phyloP scores from a whole-genome alignment of 64 coral and sea anemone species.

The Catalaphyllia jardinei region DNA sequence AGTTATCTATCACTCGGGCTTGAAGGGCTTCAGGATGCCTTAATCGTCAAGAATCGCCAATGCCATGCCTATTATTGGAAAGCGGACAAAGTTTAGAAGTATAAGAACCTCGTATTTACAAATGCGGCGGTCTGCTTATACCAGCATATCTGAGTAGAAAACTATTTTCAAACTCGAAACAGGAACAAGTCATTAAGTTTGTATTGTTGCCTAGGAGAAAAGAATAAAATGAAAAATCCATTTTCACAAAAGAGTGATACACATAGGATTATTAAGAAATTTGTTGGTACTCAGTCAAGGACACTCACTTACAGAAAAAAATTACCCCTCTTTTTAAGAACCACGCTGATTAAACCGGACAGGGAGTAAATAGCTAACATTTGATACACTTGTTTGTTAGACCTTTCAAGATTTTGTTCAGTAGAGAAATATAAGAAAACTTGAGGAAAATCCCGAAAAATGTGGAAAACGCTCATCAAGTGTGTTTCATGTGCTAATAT shows the following conservation, averaged over 20 bases:
- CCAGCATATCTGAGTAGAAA: neutral
- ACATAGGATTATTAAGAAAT: neutral
- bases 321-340: too few relatives aligned
- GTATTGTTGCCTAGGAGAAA: neutral
- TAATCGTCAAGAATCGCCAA: neutral
- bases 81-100: neutral
- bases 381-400: slow-evolving; percentile 30
- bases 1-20: neutral
- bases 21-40: slow-evolving; percentile 7
- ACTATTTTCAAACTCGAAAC: too few relatives aligned
- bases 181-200: too few relatives aligned
- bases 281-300: slow-evolving; percentile 13
- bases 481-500: slow-evolving; percentile 9
- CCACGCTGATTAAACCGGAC: neutral
- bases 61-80: neutral
- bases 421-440: slow-evolving; percentile 10
- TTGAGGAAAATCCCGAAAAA: neutral
- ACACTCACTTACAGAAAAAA: neutral
- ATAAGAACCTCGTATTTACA: neutral
- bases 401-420: neutral
- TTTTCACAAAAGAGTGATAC: neutral
- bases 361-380: neutral
- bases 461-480: slow-evolving; percentile 19
- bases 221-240: neutral
- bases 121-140: neutral